These are phyloP conservation scores for Arenaria interpres DNA, from an alignment of 2,113 vertebrate genomes.

Conservation along the genomic window DNA sequence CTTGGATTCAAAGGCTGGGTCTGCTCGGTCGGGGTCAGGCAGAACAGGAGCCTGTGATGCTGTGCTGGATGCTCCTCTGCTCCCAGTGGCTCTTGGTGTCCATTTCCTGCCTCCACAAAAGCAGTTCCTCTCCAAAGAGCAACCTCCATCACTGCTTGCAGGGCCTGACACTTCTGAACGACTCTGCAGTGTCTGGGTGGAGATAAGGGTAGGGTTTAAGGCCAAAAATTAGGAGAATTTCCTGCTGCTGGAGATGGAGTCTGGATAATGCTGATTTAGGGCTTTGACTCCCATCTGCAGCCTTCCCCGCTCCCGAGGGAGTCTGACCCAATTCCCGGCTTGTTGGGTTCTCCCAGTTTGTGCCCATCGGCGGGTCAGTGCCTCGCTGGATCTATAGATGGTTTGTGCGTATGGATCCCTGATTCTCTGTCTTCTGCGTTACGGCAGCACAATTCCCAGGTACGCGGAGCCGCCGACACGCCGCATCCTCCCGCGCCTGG, in stretches of 20 bases:
- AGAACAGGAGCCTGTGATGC: background rate
- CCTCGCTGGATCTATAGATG: accelerated
- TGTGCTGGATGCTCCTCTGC: background rate
- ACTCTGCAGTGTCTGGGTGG: background rate
- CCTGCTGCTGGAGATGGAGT: background rate
- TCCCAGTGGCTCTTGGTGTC: background rate
- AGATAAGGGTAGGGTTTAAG: background rate
- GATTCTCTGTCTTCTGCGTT: accelerated
- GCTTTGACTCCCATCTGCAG: background rate
- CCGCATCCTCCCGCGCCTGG: background rate
- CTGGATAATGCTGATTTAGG: background rate
- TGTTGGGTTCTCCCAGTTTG: background rate
- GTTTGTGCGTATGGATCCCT: accelerated
- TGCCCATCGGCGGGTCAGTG: accelerated
- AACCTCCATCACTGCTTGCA: background rate
- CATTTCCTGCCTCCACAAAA: background rate
- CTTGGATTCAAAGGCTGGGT: background rate
- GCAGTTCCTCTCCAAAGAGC: background rate
- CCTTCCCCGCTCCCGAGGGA: background rate
- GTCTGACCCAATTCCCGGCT: background rate
- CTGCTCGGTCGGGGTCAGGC: background rate
- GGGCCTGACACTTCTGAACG: background rate
- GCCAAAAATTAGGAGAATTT: slow-evolving; percentile 1
- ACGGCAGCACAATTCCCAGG: accelerated
- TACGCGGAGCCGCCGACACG: accelerated